Evolutionary conservation across 1,140 invertebrate species (phyloP), one percentile per base, ranked within the genome.

Genomic region (Caerostris darwini): DNA sequence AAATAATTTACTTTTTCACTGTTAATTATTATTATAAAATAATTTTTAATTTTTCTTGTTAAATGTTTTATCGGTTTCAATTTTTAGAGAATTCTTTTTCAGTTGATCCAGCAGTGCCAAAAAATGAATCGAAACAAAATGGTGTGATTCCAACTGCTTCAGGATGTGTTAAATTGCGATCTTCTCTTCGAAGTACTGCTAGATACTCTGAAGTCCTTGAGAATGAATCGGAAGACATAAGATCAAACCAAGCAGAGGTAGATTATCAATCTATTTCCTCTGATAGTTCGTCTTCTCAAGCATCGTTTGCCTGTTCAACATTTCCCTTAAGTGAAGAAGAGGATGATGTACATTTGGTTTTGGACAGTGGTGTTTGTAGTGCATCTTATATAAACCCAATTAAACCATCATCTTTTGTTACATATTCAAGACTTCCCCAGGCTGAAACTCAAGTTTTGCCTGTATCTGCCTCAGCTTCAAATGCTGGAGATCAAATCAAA

Each of bases 101-200:
- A 92, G 90, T 81, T 92, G 90, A 92, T 57, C 57, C 90, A 56
- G 57, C 90, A 92, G 90, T 92, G 90, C 90, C 90, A 83, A 92
- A 92, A 85, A 83, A 50, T 92, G 90, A 92, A n/a, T 19, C 90
- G 7, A 85, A 85, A 67, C 90, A 92, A 59, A 92, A 50, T 56
- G 61, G 57, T 53, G 8, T 92, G 67, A 58, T 81, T n/a, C 5
- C 81, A 77, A 34, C 58, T 67, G 17, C 61, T 8, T 34, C 90
- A 54, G 90, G 85, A 92, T 92, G 77, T 67, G 82, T 59, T 67
- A 83, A 93, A 87, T 64, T 87, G 6, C 71, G 77, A 50, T 14
- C 59, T 58, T 61, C 86, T 19, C 89, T 67, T 82, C 69, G 77
- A 94, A 82, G 19, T 57, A 89, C 71, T 57, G 54, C 64, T 17